Evolutionary conservation across 2,888 invertebrate species (phyloP), one percentile per base, ranked within the genome.

Genomic region (Notodonta dromedarius): DNA sequence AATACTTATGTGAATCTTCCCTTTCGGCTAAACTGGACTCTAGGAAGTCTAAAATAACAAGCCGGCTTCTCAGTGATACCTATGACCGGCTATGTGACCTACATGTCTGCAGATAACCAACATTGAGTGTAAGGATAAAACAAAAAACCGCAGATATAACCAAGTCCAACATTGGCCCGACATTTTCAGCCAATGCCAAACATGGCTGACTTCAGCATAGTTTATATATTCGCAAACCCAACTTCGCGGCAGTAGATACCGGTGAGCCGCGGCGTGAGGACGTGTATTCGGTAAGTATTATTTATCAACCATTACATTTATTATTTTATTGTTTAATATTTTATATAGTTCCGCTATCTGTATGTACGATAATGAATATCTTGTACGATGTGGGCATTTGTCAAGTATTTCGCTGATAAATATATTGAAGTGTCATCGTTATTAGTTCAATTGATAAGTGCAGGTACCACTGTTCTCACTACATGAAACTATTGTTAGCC

Each of bases 321-420:
- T 32, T 65, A 60, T 69, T 57, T 63, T 0, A 13, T 46, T 44
- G 52, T 51, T 16, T 7, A 50, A n/a, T 13, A 32, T 42, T 51
- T 62, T 35, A 35, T 62, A 55, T 58, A 55, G 58, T 24, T 16
- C 50, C 44, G 62, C 55, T 48, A 57, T 61, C 44, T 56, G 12
- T 44, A 40, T 6, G 46, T 35, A 46, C 2, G 32, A n/a, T 46
- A 35, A 35, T 16, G 5, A 9, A 16, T 50, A 50, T 24, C 24
- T 14, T 50, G 14, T 14, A 50, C 48, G n/a, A 14, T 50, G 16
- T 11, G 16, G 16, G 14, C 16, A 50, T 50, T 48, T 50, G 14
- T 50, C 50, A 50, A 50, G 50, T 50, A 16, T 50, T 50, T 14
- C 8, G 9, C 8, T 50, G 50, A 50, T 50, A 50, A 16, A 50